Evolutionary conservation across 2,888 invertebrate genomes (phyloP), one percentile per base, ranked within the genome.

Genomic region (Hirudinaria manillensis): DNA sequence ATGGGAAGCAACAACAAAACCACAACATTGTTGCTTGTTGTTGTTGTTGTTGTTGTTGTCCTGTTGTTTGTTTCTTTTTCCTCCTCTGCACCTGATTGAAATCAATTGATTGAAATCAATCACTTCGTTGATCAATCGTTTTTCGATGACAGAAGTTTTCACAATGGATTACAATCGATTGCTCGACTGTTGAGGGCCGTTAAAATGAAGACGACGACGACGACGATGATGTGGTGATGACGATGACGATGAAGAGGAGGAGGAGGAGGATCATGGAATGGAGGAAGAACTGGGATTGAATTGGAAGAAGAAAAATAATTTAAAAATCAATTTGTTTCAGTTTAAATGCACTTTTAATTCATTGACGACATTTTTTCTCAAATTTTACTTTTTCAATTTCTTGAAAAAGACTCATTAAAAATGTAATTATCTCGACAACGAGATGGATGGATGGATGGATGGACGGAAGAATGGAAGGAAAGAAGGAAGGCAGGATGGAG

Each of bases 61-160:
- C 21, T 61, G 21, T 10, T 27, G 61, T 27, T 29, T 27, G 29
- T 27, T 61, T 61, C 29, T 61, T n/a, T 29, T 24, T 27, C 61
- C 61, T 61, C 61, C 61, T 16, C 61, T 61, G 61, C 61, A 61
- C 29, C 61, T 61, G 61, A 61, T 61, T 61, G 61, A 61, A 61
- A 61, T 16, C 24, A 61, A 29, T 10, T 10, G 21, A 53, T 53
- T 53, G 13, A 53, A 53, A 53, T 53, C 53, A 53, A 53, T 53
- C 13, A 53, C 13, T 53, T 53, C 21, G 21, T 16, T 53, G 24
- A 29, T 10, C 29, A 61, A 61, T 61, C 24, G n/a, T 27, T 61
- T 61, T 1, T 3, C 24, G 24, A 61, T 27, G 29, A 61, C 61
- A 61, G 24, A 7, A 27, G 24, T 61, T 19, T 19, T 61, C 7